Evolutionary conservation across 2,888 invertebrate genomes (phyloP), one percentile per base, ranked within the genome.

Genomic region (Athripsodes cinereus): DNA sequence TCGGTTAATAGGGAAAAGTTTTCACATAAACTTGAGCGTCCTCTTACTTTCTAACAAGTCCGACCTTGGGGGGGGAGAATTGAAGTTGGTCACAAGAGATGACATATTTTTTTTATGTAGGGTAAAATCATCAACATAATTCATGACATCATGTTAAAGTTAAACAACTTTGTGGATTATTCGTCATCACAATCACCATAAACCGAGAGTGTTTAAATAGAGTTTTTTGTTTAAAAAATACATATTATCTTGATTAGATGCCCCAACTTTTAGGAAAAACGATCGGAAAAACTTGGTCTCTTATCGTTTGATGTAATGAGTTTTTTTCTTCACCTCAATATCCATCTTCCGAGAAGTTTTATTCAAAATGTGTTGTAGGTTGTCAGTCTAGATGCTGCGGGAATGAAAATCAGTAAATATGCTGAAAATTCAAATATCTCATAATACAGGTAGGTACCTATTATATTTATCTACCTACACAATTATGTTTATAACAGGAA

Each of bases 51-150:
- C 20, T 10, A 48, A 19, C 48, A n/a, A 22, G 22, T 40, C n/a
- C 22, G 55, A 55, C 55, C 55, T 55, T 55, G 54, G 50, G 18
- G 26, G 21, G 50, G 21, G 20, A 34, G 34, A 26, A 16, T 22
- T 40, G 40, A 16, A 8, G 40, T 26, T 26, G 26, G 26, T 26
- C 26, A 26, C 26, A 26, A 26, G 13, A 18, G 31, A 16, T 47
- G 47, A 44, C 47, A 48, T 35, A 31, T 48, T 49, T 49, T 48
- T 47, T 50, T 55, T 34, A 55, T 55, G 55, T 40, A 22, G 55
- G 55, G 34, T 50, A 16, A 55, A 49, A 55, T 55, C 49, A 55
- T 55, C 55, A 55, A 49, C 55, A 55, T 55, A 55, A 55, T 50
- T 55, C 50, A 54, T 26, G 20, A 34, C 47, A 54, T 47, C 21